Base-by-base conservation (phyloP, 2,888 invertebrate species). In the Campaea margaritaria region DNA sequence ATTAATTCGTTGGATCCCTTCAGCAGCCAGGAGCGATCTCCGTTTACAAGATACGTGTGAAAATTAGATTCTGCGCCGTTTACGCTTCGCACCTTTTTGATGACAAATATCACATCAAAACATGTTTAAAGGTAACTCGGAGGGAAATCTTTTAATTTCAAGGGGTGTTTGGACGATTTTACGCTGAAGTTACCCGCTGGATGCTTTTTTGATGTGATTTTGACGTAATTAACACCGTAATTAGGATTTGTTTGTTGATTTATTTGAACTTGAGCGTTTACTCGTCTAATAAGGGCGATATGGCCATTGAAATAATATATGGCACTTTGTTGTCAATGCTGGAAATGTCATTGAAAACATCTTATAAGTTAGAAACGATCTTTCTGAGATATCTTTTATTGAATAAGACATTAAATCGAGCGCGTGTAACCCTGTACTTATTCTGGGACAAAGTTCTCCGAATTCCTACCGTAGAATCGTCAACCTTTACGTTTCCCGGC, bases 41-140 rank as follows among this genome's bases (percentile, higher is more conserved):
- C 60, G 58, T 36, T 62, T 62, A 56, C 62, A 62, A 48, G 61
- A 44, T 50, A 58, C 67, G 62, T 62, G 59, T 52, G 58, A 56
- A 60, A 69, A 69, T 69, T 62, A 67, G 63, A 67, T 69, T 65
- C 58, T 43, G n/a, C 9, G 34, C 43, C 57, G 62, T 64, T 64
- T 43, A 62, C 68, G 62, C 62, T 47, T 65, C 65, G 49, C 59
- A 59, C 53, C 59, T 59, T 49, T 51, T 50, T 54, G 59, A 59
- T 59, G 54, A 54, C 59, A 59, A 59, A 59, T 59, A 59, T 54
- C 39, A 59, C 58, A 45, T 39, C 53, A 59, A 45, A 58, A 48
- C 53, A 45, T 53, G 48, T 53, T 44, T 16, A 44, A 34, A 48
- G 48, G 39, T 31, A 31, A 44, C 43, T 48, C 44, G 48, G 5